phyloP scores from a whole-genome alignment of 2,888 invertebrate genomes.

The Minunthozetes semirufus region DNA sequence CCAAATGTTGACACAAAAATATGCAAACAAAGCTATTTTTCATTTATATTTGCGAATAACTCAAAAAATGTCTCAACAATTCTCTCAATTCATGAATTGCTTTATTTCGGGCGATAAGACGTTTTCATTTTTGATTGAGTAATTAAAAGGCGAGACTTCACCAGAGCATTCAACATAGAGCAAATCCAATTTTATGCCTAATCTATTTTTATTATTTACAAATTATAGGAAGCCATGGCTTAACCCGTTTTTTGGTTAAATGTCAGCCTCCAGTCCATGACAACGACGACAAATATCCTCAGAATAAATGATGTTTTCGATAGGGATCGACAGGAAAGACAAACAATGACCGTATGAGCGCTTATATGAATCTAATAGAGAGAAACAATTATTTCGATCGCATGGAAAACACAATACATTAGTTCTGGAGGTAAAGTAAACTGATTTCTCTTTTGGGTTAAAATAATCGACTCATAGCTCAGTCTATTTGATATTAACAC shows the following conservation, averaged over 20 bases:
- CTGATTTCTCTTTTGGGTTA: neutral
- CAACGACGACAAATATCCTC: neutral
- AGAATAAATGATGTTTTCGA: conserved; percentile 9
- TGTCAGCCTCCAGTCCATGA: neutral
- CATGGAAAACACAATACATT: conserved; percentile 1
- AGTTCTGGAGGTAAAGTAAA: neutral
- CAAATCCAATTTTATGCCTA: neutral
- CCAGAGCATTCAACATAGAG: neutral
- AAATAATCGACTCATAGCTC: neutral
- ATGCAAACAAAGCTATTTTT: neutral
- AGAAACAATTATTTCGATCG: neutral
- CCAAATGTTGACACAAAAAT: neutral
- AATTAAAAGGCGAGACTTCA: too few species aligned
- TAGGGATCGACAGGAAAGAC: neutral
- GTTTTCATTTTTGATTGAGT: too few species aligned
- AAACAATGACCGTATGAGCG: neutral
- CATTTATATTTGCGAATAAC: neutral
- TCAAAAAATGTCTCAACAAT: neutral
- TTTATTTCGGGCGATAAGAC: too few species aligned
- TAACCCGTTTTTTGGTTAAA: neutral
- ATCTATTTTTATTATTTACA: neutral
- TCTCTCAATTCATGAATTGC: neutral
- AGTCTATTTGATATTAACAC: neutral
- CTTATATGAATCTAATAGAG: neutral
- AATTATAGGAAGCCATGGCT: neutral